Conservation (phyloP, 2,888 invertebrate species). For the Amiota minor region DNA sequence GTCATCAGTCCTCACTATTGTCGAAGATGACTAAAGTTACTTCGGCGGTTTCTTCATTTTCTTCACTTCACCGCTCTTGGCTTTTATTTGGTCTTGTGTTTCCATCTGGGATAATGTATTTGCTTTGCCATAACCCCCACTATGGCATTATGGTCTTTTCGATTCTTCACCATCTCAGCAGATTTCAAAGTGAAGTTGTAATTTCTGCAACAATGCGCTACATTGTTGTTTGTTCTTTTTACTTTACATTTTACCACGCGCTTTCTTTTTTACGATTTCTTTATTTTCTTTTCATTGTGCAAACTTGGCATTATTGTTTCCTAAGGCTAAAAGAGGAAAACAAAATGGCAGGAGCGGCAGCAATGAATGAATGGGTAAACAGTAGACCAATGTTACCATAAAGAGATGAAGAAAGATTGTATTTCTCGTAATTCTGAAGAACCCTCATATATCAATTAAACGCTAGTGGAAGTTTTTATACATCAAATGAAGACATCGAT, state of each 20-base stretch:
- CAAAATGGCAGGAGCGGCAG: slow-evolving; percentile 58
- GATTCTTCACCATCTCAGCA: slow-evolving; percentile 51
- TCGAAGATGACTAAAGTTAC: slow-evolving; percentile 4
- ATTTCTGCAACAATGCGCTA: slow-evolving; percentile 27
- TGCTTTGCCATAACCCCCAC: too few relatives aligned
- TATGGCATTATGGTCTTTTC: slow-evolving; percentile 34
- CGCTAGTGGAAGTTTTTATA: not conserved
- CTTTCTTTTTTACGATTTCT: slow-evolving; percentile 28
- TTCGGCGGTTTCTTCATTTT: slow-evolving; percentile 49
- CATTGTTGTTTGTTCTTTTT: slow-evolving; percentile 52
- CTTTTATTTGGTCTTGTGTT: slow-evolving; percentile 34
- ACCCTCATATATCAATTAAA: not conserved
- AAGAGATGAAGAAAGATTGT: not conserved
- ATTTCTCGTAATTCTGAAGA: not conserved
- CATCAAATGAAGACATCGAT: slow-evolving; percentile 18
- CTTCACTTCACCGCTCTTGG: slow-evolving; percentile 43
- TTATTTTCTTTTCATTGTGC: slow-evolving; percentile 57
- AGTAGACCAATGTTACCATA: not conserved
- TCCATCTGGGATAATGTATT: too few relatives aligned
- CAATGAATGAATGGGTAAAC: not conserved
- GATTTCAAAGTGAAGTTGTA: too few relatives aligned
- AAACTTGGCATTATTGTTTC: slow-evolving; percentile 69
- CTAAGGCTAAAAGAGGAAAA: slow-evolving; percentile 62
- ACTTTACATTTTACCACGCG: slow-evolving; percentile 28
- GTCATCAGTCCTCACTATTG: not conserved